Evolutionary conservation across 1,140 invertebrate species (phyloP).

Genomic region (Oscheius sp.): DNA sequence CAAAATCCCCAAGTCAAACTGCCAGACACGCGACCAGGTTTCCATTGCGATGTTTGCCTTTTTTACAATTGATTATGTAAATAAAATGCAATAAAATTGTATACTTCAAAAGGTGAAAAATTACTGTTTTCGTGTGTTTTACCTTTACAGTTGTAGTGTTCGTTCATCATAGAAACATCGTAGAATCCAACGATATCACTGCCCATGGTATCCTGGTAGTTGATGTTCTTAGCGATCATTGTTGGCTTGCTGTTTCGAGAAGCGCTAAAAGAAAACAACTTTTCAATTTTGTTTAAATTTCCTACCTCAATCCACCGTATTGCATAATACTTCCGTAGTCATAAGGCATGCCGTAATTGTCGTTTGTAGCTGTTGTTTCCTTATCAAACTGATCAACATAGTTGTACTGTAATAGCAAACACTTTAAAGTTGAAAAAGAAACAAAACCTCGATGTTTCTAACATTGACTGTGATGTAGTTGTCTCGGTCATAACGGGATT

Average conservation of each 20-base stretch:
- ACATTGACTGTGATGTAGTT: constrained; percentile 27
- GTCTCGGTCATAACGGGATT: constrained; percentile 37
- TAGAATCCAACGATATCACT: constrained; percentile 33
- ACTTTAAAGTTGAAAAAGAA: not conserved
- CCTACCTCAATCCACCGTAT: constrained; percentile 31
- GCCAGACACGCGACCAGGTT: too few relatives aligned
- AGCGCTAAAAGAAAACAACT: constrained; percentile 21
- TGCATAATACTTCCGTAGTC: constrained; percentile 43
- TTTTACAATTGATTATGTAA: too few relatives aligned
- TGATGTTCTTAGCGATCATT: constrained; percentile 29
- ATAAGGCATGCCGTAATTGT: constrained; percentile 37
- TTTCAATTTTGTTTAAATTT: not conserved
- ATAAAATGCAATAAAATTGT: too few relatives aligned
- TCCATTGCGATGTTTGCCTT: too few relatives aligned
- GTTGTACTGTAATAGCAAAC: not conserved
- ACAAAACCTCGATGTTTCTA: constrained; percentile 18
- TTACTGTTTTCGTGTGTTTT: too few relatives aligned
- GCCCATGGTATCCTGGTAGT: constrained; percentile 43
- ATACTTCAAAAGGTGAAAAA: too few relatives aligned
- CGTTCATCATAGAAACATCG: constrained; percentile 40
- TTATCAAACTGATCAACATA: constrained; percentile 37
- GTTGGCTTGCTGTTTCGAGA: constrained; percentile 29
- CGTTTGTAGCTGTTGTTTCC: constrained; percentile 30
- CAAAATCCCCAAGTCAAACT: too few relatives aligned
- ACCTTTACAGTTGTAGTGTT: constrained; percentile 37